Evolutionary conservation across 2,113 vertebrate species (phyloP).

Genomic region (Cyrtonyx montezumae): DNA sequence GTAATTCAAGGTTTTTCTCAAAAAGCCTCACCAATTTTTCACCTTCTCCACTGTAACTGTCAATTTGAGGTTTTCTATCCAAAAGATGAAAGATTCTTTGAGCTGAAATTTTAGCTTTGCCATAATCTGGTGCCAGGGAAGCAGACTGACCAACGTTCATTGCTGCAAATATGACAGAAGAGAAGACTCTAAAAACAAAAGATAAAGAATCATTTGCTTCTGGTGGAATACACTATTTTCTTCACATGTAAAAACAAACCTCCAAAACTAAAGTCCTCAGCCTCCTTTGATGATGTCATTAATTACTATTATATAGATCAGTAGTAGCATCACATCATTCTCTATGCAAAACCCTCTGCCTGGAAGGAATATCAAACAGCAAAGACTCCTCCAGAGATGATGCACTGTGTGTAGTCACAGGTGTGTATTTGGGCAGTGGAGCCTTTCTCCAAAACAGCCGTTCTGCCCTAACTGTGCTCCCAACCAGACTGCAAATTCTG

Average conservation of each 20-base stretch:
- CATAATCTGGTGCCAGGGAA: slow-evolving; percentile 70
- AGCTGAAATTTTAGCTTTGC: slow-evolving; percentile 63
- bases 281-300: background rate
- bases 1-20: background rate
- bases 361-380: rapidly evolving
- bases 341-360: background rate
- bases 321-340: background rate
- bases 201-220: background rate
- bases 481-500: background rate
- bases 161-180: slow-evolving; percentile 57
- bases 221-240: background rate
- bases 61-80: slow-evolving; percentile 65
- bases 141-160: slow-evolving; percentile 67
- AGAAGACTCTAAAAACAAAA: slow-evolving; percentile 57
- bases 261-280: background rate
- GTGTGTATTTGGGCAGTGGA: too few species aligned
- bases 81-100: slow-evolving; percentile 73
- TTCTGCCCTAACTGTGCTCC: background rate
- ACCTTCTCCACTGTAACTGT: slow-evolving; percentile 70
- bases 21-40: slow-evolving; percentile 67
- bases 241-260: background rate
- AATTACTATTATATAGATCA: background rate
- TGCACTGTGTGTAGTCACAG: background rate
- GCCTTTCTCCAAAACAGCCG: background rate
- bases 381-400: background rate